Evolutionary conservation across 2,888 invertebrate genomes (phyloP).

Genomic region (Micoletzkya japonica): DNA sequence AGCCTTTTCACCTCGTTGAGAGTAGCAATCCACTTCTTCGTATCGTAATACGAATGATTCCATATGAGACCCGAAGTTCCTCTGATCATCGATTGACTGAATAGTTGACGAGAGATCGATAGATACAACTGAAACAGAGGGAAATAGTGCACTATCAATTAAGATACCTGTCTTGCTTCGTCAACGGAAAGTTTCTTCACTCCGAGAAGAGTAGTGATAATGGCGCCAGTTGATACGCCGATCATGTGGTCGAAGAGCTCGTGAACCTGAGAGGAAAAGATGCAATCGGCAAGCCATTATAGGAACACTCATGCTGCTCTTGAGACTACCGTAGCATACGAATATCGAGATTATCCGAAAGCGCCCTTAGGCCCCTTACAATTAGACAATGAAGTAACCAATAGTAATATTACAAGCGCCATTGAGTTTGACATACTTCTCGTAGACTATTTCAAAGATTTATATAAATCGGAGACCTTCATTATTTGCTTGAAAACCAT

Average conservation of each 20-base stretch:
- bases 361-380: no score
- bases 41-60: slow-evolving; percentile 86
- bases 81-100: slow-evolving; percentile 39
- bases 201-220: slow-evolving; percentile 77
- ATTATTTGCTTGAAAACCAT: no score
- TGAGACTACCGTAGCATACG: no score
- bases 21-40: slow-evolving; percentile 79
- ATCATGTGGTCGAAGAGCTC: slow-evolving; percentile 83
- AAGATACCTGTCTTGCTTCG: slow-evolving; percentile 68
- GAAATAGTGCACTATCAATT: not conserved
- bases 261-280: slow-evolving; percentile 67
- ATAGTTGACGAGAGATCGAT: slow-evolving; percentile 22
- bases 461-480: no score
- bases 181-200: slow-evolving; percentile 71
- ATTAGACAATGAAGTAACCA: no score
- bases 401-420: no score
- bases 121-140: not conserved
- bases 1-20: slow-evolving; percentile 68
- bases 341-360: no score
- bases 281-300: no score
- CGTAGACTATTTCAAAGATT: no score
- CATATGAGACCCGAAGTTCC: slow-evolving; percentile 48
- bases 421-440: no score
- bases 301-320: no score
- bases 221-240: slow-evolving; percentile 73